These are phyloP conservation scores for Sympetrum striolatum DNA, from an alignment of 2,888 invertebrate species.

Conservation along the genomic window DNA sequence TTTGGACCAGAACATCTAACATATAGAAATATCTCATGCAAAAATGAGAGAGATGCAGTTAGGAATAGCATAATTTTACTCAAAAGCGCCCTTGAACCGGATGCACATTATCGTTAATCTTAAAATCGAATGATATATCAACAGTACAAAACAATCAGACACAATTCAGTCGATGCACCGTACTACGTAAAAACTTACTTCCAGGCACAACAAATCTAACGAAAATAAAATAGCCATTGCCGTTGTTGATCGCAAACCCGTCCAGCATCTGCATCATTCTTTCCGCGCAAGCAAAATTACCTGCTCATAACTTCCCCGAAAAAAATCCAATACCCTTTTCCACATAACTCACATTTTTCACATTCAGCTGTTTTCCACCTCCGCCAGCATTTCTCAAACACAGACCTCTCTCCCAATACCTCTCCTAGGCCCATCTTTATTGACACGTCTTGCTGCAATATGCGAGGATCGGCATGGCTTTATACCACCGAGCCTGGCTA, in stretches of 20 bases:
- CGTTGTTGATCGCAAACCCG: neutral
- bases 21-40: too few relatives aligned
- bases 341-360: conserved; percentile 34
- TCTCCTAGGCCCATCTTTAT: neutral
- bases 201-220: neutral
- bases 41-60: too few relatives aligned
- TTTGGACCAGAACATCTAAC: too few relatives aligned
- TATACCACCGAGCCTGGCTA: neutral
- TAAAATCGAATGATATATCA: too few relatives aligned
- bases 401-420: neutral
- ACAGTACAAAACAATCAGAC: too few relatives aligned
- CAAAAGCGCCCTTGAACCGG: too few relatives aligned
- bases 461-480: neutral
- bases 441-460: conserved; percentile 9
- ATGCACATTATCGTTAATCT: too few relatives aligned
- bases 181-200: too few relatives aligned
- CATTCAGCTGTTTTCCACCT: neutral
- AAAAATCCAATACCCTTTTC: conserved; percentile 7
- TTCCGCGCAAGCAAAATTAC: neutral
- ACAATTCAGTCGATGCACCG: too few relatives aligned
- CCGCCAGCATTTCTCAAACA: conserved; percentile 13
- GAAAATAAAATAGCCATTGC: neutral
- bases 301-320: neutral
- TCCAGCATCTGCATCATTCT: neutral
- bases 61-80: too few relatives aligned